Evolutionary conservation across 2,888 invertebrate species (phyloP), one percentile per base, ranked within the genome.

Genomic region (Drosophila paramelanica): DNA sequence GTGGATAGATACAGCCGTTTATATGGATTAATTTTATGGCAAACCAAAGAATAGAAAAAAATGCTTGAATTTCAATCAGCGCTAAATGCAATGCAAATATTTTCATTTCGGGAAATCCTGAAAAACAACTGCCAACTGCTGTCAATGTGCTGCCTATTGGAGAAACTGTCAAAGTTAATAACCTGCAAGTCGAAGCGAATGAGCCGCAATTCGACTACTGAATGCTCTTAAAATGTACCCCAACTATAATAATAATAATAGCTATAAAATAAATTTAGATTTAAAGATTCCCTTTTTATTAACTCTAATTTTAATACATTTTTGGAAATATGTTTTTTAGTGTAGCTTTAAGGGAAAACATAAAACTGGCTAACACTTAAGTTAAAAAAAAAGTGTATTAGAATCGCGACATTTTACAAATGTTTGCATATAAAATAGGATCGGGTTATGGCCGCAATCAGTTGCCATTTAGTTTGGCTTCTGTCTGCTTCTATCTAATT

Each of bases 51-150:
- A 27, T 8, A 14, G 25, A 20, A 20, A 36, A 53, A 39, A 20
- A 56, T 55, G 39, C n/a, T 20, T 38, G 42, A 60, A 66, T 47
- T 67, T 57, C 65, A 76, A 76, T 75, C 68, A 76, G 62, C 50
- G 67, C 46, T 47, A 76, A 74, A 76, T 78, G 61, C 42, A 66
- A 78, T 64, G 62, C 61, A 67, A 79, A 72, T 46, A 76, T 72
- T 79, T 76, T 57, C 65, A 72, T 79, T 76, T 66, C 36, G 33
- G 42, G 41, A 67, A 75, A 76, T 53, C 59, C 60, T 11, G 27
- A 23, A 49, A 46, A 66, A 45, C 23, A 61, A 66, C 49, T 59
- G 53, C 31, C 41, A 65, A 45, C 45, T 45, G 57, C 46, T 57
- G 25, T 57, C 50, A 61, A 52, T 60, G 41, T 42, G 25, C 52